Conservation (phyloP, 2,888 invertebrate genomes). For the Drosophila formosana region DNA sequence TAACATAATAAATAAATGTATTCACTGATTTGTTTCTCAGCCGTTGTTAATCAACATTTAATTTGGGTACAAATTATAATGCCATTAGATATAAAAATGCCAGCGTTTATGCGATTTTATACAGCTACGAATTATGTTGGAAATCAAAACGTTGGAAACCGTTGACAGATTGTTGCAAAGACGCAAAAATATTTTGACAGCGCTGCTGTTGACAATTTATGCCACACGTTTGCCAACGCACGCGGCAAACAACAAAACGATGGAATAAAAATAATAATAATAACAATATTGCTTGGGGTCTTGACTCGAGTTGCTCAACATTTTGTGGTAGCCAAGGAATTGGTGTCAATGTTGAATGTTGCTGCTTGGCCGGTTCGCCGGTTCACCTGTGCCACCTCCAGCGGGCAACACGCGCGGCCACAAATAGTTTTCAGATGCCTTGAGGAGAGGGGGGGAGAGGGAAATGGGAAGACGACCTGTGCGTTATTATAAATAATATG, state of each 20-base stretch:
- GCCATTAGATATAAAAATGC: constrained; percentile 51
- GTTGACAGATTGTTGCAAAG: constrained; percentile 28
- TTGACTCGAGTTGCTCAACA: constrained; percentile 37
- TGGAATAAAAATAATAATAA: constrained; percentile 30
- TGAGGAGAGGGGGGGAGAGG: no score
- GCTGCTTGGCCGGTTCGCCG: background rate
- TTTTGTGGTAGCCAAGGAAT: constrained; percentile 27
- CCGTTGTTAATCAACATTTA: constrained; percentile 20
- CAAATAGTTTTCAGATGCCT: constrained; percentile 29
- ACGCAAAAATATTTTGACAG: constrained; percentile 52
- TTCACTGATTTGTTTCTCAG: background rate
- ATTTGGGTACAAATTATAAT: constrained; percentile 11
- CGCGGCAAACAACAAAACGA: constrained; percentile 26
- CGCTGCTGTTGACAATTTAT: constrained; percentile 37
- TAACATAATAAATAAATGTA: background rate
- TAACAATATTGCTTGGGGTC: constrained; percentile 9
- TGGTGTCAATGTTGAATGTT: constrained; percentile 48
- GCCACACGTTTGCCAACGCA: constrained; percentile 29
- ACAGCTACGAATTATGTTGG: constrained; percentile 27
- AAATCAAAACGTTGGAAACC: constrained; percentile 13
- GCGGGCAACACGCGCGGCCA: constrained; percentile 59
- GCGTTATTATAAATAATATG: constrained; percentile 69
- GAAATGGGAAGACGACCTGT: constrained; percentile 1
- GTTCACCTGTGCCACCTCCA: constrained; percentile 62
- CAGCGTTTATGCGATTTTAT: constrained; percentile 46